These are phyloP conservation scores for Emys orbicularis DNA, from an alignment of 2,797 vertebrate species.

Conservation along the genomic window DNA sequence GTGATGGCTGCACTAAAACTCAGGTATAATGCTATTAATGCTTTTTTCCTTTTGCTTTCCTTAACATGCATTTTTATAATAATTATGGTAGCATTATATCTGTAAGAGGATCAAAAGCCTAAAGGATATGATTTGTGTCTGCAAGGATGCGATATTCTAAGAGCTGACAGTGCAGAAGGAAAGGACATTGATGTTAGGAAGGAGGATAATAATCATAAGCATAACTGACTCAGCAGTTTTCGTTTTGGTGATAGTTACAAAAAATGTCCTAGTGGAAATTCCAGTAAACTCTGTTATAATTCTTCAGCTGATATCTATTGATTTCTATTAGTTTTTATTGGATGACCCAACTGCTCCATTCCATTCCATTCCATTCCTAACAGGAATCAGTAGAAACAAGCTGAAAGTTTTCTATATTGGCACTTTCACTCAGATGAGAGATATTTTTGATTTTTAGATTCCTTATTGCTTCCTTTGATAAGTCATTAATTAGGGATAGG, in stretches of 20 bases:
- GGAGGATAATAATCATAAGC: background rate
- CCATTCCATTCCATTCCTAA: background rate
- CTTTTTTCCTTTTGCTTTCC: background rate
- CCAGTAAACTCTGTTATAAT: background rate
- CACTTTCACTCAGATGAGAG: background rate
- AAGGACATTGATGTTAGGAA: background rate
- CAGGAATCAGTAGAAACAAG: background rate
- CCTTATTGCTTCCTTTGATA: conserved; percentile 24
- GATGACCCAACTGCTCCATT: background rate
- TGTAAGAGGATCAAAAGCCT: background rate
- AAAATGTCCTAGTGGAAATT: background rate
- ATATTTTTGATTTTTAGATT: conserved; percentile 26
- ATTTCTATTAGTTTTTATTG: background rate
- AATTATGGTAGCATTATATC: background rate
- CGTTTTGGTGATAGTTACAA: background rate
- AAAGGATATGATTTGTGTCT: background rate
- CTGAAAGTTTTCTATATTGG: background rate
- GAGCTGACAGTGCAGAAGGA: background rate
- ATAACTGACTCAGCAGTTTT: background rate
- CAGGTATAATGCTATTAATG: conserved; percentile 82
- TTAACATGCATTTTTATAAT: background rate
- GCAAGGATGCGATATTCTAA: background rate
- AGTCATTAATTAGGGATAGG: background rate
- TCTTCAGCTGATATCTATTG: background rate
- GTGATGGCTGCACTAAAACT: conserved; percentile 89